Evolutionary conservation across 1,140 invertebrate species (phyloP), one percentile per base, ranked within the genome.

Genomic region (Ctenoplectra terminalis): DNA sequence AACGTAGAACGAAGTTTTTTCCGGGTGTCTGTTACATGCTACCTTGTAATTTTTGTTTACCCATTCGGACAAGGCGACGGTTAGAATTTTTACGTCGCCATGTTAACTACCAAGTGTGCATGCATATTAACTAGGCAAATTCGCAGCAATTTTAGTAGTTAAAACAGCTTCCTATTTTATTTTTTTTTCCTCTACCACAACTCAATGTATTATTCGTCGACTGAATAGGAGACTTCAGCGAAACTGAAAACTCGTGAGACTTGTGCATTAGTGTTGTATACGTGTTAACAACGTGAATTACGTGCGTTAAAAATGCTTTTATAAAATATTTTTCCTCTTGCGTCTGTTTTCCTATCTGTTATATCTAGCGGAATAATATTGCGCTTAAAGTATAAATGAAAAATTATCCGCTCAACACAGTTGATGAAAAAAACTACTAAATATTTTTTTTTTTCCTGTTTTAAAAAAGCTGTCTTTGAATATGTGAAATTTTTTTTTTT

Each of bases 181-280:
- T 64, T 56, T 67, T 17, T 5, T 20, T 48, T 23, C 20, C 8
- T n/a, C 34, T 26, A 11, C 20, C 4, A 8, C 23, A 56, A 50
- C 23, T 31, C 5, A 66, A 64, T 20, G 37, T 37, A 37, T 29
- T 40, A 15, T 26, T 82, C 29, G 23, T 56, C 46, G 15, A 43
- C 54, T 3, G 29, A 69, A 23, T 26, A 48, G 23, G 63, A 37
- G 31, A 77, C 81, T 84, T 60, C 58, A 74, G 43, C 15, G 84
- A 79, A 46, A 86, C 54, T 31, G 23, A 63, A 79, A 50, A 60
- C 37, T 73, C 75, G 70, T 71, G 84, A 58, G 70, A 83, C 60
- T 63, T 34, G n/a, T n/a, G 13, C 26, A 5, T 40, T 15, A 11
- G 13, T 29, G 11, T 13, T 56, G 50, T n/a, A n/a, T 60, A 60